phyloP scores from a whole-genome alignment of 1,140 invertebrate genomes.

The Lethocerus indicus region DNA sequence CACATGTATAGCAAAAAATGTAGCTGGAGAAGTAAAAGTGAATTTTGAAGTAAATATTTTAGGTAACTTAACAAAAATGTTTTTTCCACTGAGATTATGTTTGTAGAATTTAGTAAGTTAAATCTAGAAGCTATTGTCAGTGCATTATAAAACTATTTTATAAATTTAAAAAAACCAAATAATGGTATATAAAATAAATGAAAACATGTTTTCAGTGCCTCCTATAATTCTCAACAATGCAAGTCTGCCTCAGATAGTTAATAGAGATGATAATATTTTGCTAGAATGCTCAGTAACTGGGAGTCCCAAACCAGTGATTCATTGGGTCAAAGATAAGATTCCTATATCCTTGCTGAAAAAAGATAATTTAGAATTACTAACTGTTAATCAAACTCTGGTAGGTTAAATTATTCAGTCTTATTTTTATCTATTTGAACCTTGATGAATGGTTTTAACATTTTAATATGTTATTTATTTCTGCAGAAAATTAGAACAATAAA shows the following conservation, averaged over 20 bases:
- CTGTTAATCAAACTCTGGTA: slow-evolving; percentile 8
- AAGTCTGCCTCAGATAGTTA: not conserved
- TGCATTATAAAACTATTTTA: not conserved
- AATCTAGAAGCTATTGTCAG: not conserved
- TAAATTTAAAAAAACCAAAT: too few relatives aligned
- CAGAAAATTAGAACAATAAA: slow-evolving; percentile 1
- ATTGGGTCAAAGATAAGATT: slow-evolving; percentile 4
- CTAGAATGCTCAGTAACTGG: slow-evolving; percentile 3
- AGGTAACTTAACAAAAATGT: slow-evolving; percentile 21
- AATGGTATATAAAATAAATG: too few relatives aligned
- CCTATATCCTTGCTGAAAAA: not conserved
- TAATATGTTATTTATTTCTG: not conserved
- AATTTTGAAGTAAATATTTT: slow-evolving; percentile 29
- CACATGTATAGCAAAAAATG: slow-evolving; percentile 31
- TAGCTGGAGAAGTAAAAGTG: slow-evolving; percentile 30
- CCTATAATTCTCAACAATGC: not conserved
- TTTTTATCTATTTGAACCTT: not conserved
- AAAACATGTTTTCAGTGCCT: not conserved
- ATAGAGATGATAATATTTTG: not conserved
- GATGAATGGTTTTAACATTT: not conserved
- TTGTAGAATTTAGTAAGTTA: not conserved
- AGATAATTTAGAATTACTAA: not conserved
- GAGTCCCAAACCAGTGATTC: slow-evolving; percentile 3
- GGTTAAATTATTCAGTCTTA: not conserved
- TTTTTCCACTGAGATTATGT: not conserved